phyloP scores from a whole-genome alignment of 1,140 invertebrate species.

The Cyclargus thomasi region DNA sequence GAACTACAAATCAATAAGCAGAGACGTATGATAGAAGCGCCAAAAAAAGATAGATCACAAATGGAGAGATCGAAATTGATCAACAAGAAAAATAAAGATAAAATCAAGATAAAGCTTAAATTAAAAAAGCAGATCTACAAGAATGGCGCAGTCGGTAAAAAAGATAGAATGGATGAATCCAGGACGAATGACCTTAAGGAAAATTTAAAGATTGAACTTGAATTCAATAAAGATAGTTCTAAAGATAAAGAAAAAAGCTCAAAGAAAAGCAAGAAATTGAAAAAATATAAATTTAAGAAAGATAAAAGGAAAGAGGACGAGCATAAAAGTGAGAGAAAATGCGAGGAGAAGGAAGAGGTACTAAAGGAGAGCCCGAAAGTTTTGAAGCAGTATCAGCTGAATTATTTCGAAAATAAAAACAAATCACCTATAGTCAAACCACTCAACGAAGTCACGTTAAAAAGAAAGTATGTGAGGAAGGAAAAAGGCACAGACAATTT shows the following conservation, averaged over 20 bases:
- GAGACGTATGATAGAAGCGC: neutral
- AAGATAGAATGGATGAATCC: slow-evolving; percentile 3
- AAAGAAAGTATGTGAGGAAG: slow-evolving; percentile 34
- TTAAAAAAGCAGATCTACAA: neutral
- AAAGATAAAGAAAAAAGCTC: neutral
- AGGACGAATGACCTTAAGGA: slow-evolving; percentile 34
- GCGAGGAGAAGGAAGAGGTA: slow-evolving; percentile 18
- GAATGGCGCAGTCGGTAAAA: too few relatives aligned
- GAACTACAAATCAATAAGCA: neutral
- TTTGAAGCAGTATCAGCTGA: slow-evolving; percentile 48
- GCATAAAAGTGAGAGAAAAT: neutral
- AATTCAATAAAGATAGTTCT: neutral
- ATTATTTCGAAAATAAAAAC: slow-evolving; percentile 26
- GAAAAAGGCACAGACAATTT: slow-evolving; percentile 42
- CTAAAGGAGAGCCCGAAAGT: slow-evolving; percentile 22
- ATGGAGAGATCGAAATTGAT: neutral
- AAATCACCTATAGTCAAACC: slow-evolving; percentile 30
- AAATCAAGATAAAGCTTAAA: neutral
- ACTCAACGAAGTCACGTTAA: slow-evolving; percentile 29
- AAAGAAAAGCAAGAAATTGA: too few relatives aligned
- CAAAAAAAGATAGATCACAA: neutral
- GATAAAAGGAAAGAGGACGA: slow-evolving; percentile 14
- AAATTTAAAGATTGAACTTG: slow-evolving; percentile 41
- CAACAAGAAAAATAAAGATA: neutral
- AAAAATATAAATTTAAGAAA: neutral